These are phyloP conservation scores for Gymnoscelis rufifasciata DNA, from an alignment of 2,888 invertebrate species.

Conservation along the genomic window DNA sequence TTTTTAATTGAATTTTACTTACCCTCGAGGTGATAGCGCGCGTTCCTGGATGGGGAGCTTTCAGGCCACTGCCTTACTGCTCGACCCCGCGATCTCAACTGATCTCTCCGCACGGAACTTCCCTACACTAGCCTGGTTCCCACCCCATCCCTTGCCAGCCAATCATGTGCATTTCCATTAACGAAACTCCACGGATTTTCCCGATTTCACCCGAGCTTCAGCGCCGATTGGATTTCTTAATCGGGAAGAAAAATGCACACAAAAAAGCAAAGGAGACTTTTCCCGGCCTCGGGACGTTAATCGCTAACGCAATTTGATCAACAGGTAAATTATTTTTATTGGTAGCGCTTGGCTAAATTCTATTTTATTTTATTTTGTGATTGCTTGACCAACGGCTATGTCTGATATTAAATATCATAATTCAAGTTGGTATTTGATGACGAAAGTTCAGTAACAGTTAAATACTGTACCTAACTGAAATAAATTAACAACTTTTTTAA, in stretches of 20 bases:
- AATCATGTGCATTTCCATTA: conserved; percentile 45
- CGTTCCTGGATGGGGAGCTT: conserved; percentile 48
- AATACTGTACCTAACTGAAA: too few relatives aligned
- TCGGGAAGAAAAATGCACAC: conserved; percentile 77
- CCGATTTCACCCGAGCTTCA: conserved; percentile 56
- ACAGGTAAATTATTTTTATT: conserved; percentile 50
- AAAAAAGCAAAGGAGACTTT: conserved; percentile 63
- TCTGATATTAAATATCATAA: too few relatives aligned
- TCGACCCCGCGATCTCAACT: conserved; percentile 68
- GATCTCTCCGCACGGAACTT: conserved; percentile 73
- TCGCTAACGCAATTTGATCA: conserved; percentile 56
- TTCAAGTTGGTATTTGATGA: too few relatives aligned
- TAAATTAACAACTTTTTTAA: too few relatives aligned
- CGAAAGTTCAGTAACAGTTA: too few relatives aligned
- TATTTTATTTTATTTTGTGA: too few relatives aligned
- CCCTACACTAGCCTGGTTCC: conserved; percentile 71
- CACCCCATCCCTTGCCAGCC: conserved; percentile 61
- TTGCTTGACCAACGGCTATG: too few relatives aligned
- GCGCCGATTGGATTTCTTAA: conserved; percentile 77
- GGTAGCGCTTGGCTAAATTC: not conserved
- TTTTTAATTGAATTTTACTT: conserved; percentile 78
- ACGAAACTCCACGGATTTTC: conserved; percentile 52
- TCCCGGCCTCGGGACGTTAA: conserved; percentile 42
- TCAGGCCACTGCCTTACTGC: conserved; percentile 58
- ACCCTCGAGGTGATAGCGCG: conserved; percentile 61